phyloP scores from a whole-genome alignment of 2,888 invertebrate genomes.

The Cantharis rufa region DNA sequence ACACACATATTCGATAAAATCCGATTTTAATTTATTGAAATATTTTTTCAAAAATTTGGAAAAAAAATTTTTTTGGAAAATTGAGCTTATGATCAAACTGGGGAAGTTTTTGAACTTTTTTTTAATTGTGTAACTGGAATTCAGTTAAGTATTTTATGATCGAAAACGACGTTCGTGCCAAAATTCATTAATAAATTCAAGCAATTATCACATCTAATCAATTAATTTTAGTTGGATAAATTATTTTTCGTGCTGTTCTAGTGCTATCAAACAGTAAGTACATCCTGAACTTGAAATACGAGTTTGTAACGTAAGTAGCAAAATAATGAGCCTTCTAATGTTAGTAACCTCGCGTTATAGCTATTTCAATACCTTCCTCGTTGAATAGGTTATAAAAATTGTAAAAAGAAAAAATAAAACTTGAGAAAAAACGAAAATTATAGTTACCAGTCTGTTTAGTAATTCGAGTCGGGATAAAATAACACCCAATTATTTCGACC shows the following conservation, averaged over 20 bases:
- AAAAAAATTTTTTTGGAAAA: no score
- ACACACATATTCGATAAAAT: not conserved
- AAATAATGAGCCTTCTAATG: slow-evolving; percentile 20
- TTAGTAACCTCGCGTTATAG: slow-evolving; percentile 13
- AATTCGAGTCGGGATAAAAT: not conserved
- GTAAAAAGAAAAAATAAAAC: no score
- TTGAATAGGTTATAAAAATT: not conserved
- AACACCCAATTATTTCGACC: not conserved
- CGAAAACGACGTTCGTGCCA: not conserved
- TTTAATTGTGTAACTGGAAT: not conserved
- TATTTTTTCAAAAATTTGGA: not conserved
- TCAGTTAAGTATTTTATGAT: not conserved
- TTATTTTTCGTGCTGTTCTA: not conserved
- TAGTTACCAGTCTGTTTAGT: not conserved
- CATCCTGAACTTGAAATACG: slow-evolving; percentile 11
- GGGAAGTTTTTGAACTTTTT: not conserved
- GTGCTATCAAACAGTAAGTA: not conserved
- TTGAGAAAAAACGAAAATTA: not conserved
- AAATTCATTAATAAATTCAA: not conserved
- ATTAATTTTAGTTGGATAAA: not conserved
- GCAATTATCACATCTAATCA: not conserved
- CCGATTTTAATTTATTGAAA: not conserved
- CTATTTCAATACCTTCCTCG: not conserved
- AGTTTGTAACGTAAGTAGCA: slow-evolving; percentile 10
- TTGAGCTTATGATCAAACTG: no score